Conservation (phyloP, 2,113 vertebrate species). For the Caranx ignobilis region DNA sequence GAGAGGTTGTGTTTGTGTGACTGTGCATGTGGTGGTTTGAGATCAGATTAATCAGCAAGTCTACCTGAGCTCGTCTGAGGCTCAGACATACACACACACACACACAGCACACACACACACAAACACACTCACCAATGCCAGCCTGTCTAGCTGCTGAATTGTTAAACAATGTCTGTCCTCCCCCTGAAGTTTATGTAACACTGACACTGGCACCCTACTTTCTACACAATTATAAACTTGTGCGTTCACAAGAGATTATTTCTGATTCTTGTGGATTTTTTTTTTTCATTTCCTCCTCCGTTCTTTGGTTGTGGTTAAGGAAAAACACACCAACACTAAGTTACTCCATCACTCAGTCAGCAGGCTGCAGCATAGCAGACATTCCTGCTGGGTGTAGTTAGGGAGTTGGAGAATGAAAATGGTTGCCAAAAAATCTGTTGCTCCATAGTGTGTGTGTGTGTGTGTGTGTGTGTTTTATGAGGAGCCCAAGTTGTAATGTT, state of each 20-base stretch:
- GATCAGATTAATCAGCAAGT: slow-evolving; percentile 47
- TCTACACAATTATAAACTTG: background rate
- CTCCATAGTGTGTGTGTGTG: background rate
- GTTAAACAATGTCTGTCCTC: slow-evolving; percentile 28
- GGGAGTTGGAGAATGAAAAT: slow-evolving; percentile 47
- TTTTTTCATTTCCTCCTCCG: slow-evolving; percentile 7
- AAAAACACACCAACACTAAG: slow-evolving; percentile 8
- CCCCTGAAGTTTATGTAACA: background rate
- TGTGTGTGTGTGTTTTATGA: slow-evolving; percentile 6
- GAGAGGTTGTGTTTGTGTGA: slow-evolving; percentile 31
- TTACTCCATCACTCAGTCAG: slow-evolving; percentile 55
- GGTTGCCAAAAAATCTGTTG: slow-evolving; percentile 67
- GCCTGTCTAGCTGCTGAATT: slow-evolving; percentile 44
- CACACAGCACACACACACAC: background rate
- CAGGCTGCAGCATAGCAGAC: slow-evolving; percentile 74
- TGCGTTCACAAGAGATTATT: background rate
- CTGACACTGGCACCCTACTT: background rate
- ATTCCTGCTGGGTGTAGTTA: slow-evolving; percentile 69
- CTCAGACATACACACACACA: slow-evolving; percentile 13
- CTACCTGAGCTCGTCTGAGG: slow-evolving; percentile 35
- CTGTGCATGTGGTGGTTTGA: background rate
- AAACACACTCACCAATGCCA: slow-evolving; percentile 19
- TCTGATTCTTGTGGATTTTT: background rate
- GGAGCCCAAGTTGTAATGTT: slow-evolving; percentile 61
- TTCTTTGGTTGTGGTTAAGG: slow-evolving; percentile 11